Conservation (phyloP, 1,140 invertebrate genomes). For the Dendrolimus kikuchii region DNA sequence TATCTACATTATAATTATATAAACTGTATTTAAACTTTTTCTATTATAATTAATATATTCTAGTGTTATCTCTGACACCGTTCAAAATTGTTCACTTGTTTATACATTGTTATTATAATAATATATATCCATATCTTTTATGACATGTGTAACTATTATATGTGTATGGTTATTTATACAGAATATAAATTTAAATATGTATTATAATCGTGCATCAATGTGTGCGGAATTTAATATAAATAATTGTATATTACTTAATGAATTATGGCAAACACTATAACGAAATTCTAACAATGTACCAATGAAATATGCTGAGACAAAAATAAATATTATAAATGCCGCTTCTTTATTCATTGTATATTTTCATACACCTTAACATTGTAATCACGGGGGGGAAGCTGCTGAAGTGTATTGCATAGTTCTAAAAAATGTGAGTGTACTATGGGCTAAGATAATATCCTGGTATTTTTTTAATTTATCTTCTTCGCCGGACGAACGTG, state of each 20-base stretch:
- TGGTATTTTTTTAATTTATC: no score
- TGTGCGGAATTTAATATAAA: slow-evolving; percentile 61
- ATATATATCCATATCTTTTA: slow-evolving; percentile 58
- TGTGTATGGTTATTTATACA: slow-evolving; percentile 61
- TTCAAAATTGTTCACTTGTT: slow-evolving; percentile 65
- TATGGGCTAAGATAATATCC: no score
- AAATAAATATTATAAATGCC: slow-evolving; percentile 67
- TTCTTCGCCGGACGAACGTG: no score
- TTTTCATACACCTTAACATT: slow-evolving; percentile 10
- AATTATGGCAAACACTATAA: slow-evolving; percentile 43
- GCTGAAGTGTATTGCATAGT: no score
- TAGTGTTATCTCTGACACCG: slow-evolving; percentile 58
- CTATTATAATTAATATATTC: slow-evolving; percentile 53
- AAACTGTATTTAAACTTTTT: slow-evolving; percentile 58
- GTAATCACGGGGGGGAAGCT: no score
- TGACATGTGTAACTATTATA: slow-evolving; percentile 33
- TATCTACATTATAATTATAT: slow-evolving; percentile 50
- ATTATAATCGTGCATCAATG: slow-evolving; percentile 59
- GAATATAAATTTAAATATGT: slow-evolving; percentile 53
- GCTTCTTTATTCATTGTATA: slow-evolving; percentile 66
- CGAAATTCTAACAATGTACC: slow-evolving; percentile 65
- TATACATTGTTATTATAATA: slow-evolving; percentile 63
- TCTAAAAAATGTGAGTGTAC: no score
- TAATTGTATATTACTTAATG: slow-evolving; percentile 58
- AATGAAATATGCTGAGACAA: slow-evolving; percentile 63